Base-by-base conservation (phyloP, 2,888 invertebrate species). In the Drosophila affinis region DNA sequence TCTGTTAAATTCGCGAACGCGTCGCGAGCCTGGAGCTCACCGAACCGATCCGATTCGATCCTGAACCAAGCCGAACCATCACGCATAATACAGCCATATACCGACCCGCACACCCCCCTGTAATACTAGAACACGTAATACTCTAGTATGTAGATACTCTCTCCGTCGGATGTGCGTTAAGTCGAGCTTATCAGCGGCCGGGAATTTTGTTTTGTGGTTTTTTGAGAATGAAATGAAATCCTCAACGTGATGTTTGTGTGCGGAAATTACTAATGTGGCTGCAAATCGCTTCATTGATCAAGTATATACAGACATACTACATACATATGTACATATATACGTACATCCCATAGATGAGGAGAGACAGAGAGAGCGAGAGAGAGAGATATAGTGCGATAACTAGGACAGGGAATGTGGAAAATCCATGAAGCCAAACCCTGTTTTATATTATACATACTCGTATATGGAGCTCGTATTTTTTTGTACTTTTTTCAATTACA, bases 1-100 rank as follows among this genome's bases (percentile, higher is more conserved):
- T 88, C 73, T 86, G 88, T 81, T 76, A 88, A 85, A 88, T 88
- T 85, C 87, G 88, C 88, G 84, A 85, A 86, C 88, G 88, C 87
- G 88, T 85, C 84, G 78, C 70, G 75, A 39, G 39, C 72, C 83
- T 76, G 65, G 65, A 77, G 78, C 87, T 72, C 39, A n/a, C 39
- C n/a, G 7, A 39, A n/a, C 2, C 44, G 62, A 39, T 72, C 34
- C 24, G 34, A 18, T 44, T 32, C 49, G 67, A 62, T 48, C 47
- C 48, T 51, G 32, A 44, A 32, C 9, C 5, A 21, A 32, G 18
- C 24, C 44, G 45, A 32, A 24, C 29, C n/a, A 44, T 29, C 29
- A 67, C 27, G n/a, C 14, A 29, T 52, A 14, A 63, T 56, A 56
- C 46, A 51, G 34, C 68, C 55, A 68, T 56, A 49, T 3, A 47